phyloP scores from a whole-genome alignment of 2,797 vertebrate species.

The Meriones psammophilus region DNA sequence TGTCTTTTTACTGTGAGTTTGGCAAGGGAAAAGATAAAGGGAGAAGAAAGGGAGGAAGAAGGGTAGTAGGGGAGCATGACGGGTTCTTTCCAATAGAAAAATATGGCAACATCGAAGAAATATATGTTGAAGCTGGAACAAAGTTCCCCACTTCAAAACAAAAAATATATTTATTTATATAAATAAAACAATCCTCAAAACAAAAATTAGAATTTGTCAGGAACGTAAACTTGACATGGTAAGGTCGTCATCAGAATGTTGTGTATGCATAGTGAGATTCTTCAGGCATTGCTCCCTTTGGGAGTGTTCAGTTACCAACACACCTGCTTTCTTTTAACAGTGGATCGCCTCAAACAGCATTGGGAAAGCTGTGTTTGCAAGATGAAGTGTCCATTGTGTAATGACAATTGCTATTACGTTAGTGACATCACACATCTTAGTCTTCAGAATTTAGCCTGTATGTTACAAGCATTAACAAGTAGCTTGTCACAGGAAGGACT shows the following conservation, averaged over 20 bases:
- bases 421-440: neutral
- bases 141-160: conserved; percentile 42
- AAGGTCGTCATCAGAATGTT: conserved; percentile 23
- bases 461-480: neutral
- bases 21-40: neutral
- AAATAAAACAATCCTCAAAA: conserved; percentile 62
- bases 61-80: no score
- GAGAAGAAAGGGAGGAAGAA: neutral
- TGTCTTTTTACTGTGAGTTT: neutral
- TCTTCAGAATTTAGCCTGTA: neutral
- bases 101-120: neutral
- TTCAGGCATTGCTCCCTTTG: neutral
- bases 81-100: neutral
- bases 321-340: neutral
- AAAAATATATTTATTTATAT: conserved; percentile 35
- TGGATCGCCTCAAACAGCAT: neutral
- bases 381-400: neutral
- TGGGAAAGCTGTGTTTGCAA: neutral
- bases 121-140: conserved; percentile 23
- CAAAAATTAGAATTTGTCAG: conserved; percentile 64
- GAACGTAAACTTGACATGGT: neutral
- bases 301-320: neutral
- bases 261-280: neutral
- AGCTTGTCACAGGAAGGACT: no score
- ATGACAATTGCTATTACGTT: neutral